Conservation (phyloP, 1,140 invertebrate genomes). For the Hormaphis cornu region DNA sequence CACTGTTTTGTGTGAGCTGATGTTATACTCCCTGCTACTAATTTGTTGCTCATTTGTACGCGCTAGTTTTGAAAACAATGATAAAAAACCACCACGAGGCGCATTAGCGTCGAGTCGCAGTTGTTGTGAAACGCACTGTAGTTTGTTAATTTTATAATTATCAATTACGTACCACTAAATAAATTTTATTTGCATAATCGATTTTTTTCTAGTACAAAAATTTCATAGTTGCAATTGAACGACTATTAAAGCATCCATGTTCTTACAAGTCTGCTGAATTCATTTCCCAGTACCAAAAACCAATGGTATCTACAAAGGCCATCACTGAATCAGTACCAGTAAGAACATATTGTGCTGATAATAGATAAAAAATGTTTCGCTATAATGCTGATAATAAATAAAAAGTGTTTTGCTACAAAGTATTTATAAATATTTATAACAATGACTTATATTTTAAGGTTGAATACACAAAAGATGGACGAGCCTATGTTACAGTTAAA, state of each 20-base stretch:
- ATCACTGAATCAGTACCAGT: background rate
- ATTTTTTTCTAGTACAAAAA: slow-evolving; percentile 53
- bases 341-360: no score
- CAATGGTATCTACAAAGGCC: slow-evolving; percentile 10
- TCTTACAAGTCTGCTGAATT: slow-evolving; percentile 37
- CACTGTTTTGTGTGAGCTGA: no score
- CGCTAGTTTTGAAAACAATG: no score
- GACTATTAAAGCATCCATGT: slow-evolving; percentile 61
- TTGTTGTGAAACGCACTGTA: background rate
- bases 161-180: no score
- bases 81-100: no score
- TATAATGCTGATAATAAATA: background rate
- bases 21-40: no score
- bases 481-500: slow-evolving; percentile 33
- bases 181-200: no score
- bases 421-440: background rate
- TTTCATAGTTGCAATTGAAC: slow-evolving; percentile 62
- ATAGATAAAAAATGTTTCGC: background rate
- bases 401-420: background rate
- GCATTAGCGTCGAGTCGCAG: no score
- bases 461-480: slow-evolving; percentile 34
- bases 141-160: no score
- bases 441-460: slow-evolving; percentile 32
- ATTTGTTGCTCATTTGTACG: no score
- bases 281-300: slow-evolving; percentile 21